A percentile compares a stretch with the other conserved stretches of the same genome.
phyloP scores from a whole-genome alignment of 1,140 invertebrate species.

The Drosophila novamexicana region DNA sequence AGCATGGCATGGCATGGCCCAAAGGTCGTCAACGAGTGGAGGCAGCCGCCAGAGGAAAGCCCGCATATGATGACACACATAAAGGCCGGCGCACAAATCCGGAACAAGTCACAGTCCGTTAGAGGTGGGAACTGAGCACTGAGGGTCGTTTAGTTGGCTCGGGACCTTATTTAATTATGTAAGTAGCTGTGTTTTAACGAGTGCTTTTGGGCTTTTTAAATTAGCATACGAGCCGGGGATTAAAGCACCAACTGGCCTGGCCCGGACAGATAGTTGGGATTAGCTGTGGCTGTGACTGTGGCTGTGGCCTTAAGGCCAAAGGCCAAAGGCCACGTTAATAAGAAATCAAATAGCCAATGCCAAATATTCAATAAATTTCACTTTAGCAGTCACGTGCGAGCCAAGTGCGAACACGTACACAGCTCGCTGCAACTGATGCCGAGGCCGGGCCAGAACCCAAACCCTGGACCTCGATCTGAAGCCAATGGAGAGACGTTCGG shows the following conservation, averaged over 20 bases:
- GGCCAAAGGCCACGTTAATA: constrained; percentile 61
- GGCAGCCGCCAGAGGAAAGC: constrained; percentile 2
- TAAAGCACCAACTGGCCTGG: constrained; percentile 33
- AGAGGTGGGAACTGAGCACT: not conserved
- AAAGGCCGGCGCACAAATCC: constrained; percentile 18
- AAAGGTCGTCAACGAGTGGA: constrained; percentile 17
- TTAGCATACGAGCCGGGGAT: constrained; percentile 53
- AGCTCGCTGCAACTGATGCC: constrained; percentile 73
- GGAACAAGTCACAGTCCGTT: constrained; percentile 5
- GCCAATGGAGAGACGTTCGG: constrained; percentile 7
- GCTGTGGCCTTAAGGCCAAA: not conserved
- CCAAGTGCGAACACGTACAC: constrained; percentile 78
- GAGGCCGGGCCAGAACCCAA: not conserved
- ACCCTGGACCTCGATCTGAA: not conserved
- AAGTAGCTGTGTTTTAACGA: constrained; percentile 38
- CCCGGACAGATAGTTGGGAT: constrained; percentile 16
- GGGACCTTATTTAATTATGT: constrained; percentile 60
- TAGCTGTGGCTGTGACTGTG: not conserved
- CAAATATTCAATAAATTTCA: constrained; percentile 81
- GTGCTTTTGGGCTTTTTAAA: constrained; percentile 42
- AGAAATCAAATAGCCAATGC: constrained; percentile 83
- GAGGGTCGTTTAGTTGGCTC: not conserved
- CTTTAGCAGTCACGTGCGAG: constrained; percentile 73
- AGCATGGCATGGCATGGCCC: constrained; percentile 15
- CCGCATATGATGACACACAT: constrained; percentile 14